phyloP scores from a whole-genome alignment of 2,797 vertebrate species.

The Liparis tanakae region DNA sequence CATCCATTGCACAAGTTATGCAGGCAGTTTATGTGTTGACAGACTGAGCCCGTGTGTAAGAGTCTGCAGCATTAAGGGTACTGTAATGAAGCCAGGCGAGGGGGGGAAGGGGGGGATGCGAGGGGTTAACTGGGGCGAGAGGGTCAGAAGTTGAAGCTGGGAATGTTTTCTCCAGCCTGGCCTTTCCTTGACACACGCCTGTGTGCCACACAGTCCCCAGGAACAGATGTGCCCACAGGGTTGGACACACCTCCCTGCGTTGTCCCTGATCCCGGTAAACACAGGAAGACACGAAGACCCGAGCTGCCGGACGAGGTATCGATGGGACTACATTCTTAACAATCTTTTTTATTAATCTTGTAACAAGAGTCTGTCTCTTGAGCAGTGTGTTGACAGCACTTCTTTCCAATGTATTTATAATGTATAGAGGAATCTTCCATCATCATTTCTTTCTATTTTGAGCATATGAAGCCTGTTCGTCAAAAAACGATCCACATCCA shows the following conservation, averaged over 20 bases:
- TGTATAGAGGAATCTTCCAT: constrained; percentile 27
- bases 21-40: constrained; percentile 42
- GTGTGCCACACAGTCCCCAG: constrained; percentile 54
- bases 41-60: constrained; percentile 32
- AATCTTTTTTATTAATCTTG: constrained; percentile 12
- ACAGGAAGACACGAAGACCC: constrained; percentile 33
- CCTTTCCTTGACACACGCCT: constrained; percentile 65
- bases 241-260: constrained; percentile 52
- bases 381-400: constrained; percentile 12
- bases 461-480: constrained; percentile 36
- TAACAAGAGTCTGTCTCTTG: background rate
- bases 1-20: constrained; percentile 36
- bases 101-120: constrained; percentile 36
- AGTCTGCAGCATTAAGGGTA: constrained; percentile 50
- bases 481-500: constrained; percentile 52
- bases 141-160: constrained; percentile 79
- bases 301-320: constrained; percentile 31
- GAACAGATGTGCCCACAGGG: constrained; percentile 71
- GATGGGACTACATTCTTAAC: constrained; percentile 1
- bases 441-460: constrained; percentile 40
- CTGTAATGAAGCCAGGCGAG: constrained; percentile 53
- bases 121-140: constrained; percentile 70
- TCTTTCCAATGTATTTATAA: constrained; percentile 32
- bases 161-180: constrained; percentile 66
- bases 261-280: constrained; percentile 47